Conservation (phyloP, 2,113 vertebrate species). For the Xiphophorus maculatus region DNA sequence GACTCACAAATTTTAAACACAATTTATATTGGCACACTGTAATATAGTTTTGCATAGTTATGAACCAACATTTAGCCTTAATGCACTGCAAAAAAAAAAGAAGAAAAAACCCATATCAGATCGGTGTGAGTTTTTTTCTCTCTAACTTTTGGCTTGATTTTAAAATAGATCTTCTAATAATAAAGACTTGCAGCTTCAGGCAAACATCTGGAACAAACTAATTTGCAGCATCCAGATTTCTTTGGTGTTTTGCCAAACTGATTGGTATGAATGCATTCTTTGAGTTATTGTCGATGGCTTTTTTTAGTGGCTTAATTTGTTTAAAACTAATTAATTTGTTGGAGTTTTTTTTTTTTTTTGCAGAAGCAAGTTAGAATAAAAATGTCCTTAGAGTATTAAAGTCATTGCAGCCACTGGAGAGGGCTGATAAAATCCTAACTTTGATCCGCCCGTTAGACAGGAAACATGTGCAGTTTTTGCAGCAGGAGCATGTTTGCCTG, state of each 20-base stretch:
- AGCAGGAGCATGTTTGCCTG: slow-evolving; percentile 15
- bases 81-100: too few relatives aligned
- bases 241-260: not conserved
- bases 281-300: not conserved
- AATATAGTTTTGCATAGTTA: too few relatives aligned
- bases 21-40: too few relatives aligned
- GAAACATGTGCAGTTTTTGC: slow-evolving; percentile 39
- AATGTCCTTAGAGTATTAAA: slow-evolving; percentile 13
- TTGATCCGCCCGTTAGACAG: slow-evolving; percentile 71
- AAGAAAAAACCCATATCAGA: too few relatives aligned
- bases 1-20: too few relatives aligned
- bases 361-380: not conserved
- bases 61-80: too few relatives aligned
- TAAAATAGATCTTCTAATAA: too few relatives aligned
- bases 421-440: slow-evolving; percentile 71
- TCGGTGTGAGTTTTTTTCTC: too few relatives aligned
- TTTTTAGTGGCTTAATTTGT: not conserved
- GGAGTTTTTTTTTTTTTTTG: not conserved
- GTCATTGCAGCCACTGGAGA: slow-evolving; percentile 52
- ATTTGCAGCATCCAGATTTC: not conserved
- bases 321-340: not conserved
- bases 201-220: too few relatives aligned
- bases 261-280: not conserved
- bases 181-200: not conserved
- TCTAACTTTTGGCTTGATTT: too few relatives aligned